Conservation (phyloP, 2,113 vertebrate genomes). For the Etheostoma cragini region DNA sequence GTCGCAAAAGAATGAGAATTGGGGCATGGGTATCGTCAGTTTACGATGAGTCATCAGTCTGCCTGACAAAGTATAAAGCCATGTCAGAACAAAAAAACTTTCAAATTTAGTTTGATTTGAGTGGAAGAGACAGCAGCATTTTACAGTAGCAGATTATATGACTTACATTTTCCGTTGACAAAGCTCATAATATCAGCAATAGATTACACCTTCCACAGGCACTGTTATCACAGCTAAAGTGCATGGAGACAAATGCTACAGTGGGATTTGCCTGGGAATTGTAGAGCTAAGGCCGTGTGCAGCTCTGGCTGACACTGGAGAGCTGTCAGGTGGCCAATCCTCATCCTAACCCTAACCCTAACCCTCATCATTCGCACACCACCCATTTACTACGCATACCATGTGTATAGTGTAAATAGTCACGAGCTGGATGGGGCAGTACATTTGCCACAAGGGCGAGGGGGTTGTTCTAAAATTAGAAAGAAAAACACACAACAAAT, state of each 20-base stretch:
- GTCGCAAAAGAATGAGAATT: conserved; percentile 38
- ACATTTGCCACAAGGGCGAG: conserved; percentile 20
- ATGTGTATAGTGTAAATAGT: conserved; percentile 15
- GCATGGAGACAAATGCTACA: conserved; percentile 15
- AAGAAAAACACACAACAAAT: conserved; percentile 16
- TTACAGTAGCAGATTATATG: background rate
- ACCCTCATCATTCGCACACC: background rate
- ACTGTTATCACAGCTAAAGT: conserved; percentile 19
- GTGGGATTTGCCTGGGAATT: conserved; percentile 36
- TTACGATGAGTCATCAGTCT: conserved; percentile 11
- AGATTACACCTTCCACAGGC: background rate
- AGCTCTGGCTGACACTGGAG: conserved; percentile 37
- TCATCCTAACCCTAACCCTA: background rate
- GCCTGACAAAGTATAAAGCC: background rate
- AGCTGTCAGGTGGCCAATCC: conserved; percentile 27
- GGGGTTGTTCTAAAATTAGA: conserved; percentile 50
- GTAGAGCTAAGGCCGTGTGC: background rate
- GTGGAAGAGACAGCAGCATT: background rate
- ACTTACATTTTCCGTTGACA: conserved; percentile 1
- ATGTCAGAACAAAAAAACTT: background rate
- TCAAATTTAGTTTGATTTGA: background rate
- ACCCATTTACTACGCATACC: background rate
- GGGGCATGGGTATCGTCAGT: conserved; percentile 12
- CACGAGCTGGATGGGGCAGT: conserved; percentile 18
- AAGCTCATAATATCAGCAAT: background rate